These are phyloP conservation scores for Lottia gigantea DNA, from an alignment of 2,888 invertebrate genomes.

Conservation along the genomic window DNA sequence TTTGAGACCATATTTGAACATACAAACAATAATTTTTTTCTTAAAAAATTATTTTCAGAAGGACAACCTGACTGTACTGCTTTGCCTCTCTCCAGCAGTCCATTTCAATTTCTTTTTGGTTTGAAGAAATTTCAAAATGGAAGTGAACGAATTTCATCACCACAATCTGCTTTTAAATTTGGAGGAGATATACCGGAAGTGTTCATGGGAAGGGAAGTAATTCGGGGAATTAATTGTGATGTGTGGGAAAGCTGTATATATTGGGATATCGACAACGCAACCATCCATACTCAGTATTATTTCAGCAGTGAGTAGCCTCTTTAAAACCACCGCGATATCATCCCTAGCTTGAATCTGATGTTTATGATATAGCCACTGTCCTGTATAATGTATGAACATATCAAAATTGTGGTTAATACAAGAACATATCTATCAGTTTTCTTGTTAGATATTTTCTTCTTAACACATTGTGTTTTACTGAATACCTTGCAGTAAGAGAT, in stretches of 20 bases:
- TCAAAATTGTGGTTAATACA: no score
- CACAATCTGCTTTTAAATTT: slow-evolving; percentile 37
- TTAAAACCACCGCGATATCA: no score
- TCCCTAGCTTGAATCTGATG: no score
- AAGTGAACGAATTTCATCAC: slow-evolving; percentile 33
- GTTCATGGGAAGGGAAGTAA: slow-evolving; percentile 35
- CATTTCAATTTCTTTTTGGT: slow-evolving; percentile 37
- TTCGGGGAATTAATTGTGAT: slow-evolving; percentile 40
- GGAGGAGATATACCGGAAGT: slow-evolving; percentile 24
- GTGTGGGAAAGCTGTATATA: slow-evolving; percentile 46
- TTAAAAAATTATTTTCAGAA: not conserved
- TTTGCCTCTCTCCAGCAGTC: slow-evolving; percentile 26
- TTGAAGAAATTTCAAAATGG: slow-evolving; percentile 26
- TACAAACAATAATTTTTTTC: no score
- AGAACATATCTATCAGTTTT: no score
- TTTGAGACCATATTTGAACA: no score
- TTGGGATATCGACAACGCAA: slow-evolving; percentile 38
- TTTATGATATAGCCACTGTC: no score
- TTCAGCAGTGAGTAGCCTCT: slow-evolving; percentile 34
- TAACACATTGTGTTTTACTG: no score
- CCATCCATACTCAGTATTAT: slow-evolving; percentile 45
- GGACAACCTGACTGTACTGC: slow-evolving; percentile 28
- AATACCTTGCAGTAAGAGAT: no score
- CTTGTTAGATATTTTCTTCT: no score
- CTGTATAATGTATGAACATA: no score